A percentile compares a stretch with the other conserved stretches of the same genome.
phyloP scores from a whole-genome alignment of 2,888 invertebrate genomes.

The Hyles lineata region DNA sequence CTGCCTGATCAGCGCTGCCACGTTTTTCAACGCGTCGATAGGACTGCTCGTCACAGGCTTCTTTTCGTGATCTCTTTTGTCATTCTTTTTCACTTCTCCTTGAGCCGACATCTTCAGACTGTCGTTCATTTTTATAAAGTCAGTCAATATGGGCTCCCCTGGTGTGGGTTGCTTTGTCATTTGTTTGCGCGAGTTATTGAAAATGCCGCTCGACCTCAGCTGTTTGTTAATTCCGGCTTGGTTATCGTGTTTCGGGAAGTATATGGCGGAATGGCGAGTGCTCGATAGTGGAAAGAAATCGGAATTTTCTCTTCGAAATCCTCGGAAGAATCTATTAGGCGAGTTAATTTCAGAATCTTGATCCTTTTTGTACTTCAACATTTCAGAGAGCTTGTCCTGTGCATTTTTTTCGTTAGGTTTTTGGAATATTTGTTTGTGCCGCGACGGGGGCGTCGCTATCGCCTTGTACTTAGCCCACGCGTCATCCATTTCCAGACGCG shows the following conservation, averaged over 20 bases:
- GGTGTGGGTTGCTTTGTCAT: constrained; percentile 70
- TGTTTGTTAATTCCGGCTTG: constrained; percentile 78
- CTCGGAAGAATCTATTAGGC: constrained; percentile 89
- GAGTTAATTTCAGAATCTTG: constrained; percentile 90
- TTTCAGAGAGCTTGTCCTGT: constrained; percentile 77
- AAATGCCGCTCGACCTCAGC: constrained; percentile 88
- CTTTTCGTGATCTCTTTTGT: constrained; percentile 59
- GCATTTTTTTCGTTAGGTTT: constrained; percentile 71
- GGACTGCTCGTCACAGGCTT: constrained; percentile 66
- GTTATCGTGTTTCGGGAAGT: constrained; percentile 84
- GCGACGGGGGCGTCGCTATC: constrained; percentile 73
- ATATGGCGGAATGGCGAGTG: constrained; percentile 89
- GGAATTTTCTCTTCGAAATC: constrained; percentile 93
- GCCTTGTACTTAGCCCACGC: constrained; percentile 77
- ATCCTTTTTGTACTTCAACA: constrained; percentile 86
- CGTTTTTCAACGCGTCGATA: constrained; percentile 75
- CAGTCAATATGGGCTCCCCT: constrained; percentile 89
- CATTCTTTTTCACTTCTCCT: constrained; percentile 68
- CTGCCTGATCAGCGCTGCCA: constrained; percentile 74
- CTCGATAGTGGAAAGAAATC: constrained; percentile 92
- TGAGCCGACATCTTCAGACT: constrained; percentile 77
- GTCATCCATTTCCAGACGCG: constrained; percentile 78
- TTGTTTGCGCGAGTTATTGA: constrained; percentile 87
- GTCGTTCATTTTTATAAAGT: constrained; percentile 86
- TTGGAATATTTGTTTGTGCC: constrained; percentile 70